Percentiles rank a stretch among this genome's conserved stretches.
These are phyloP conservation scores for Alosa sapidissima DNA, from an alignment of 2,797 vertebrate genomes.

Conservation along the genomic window DNA sequence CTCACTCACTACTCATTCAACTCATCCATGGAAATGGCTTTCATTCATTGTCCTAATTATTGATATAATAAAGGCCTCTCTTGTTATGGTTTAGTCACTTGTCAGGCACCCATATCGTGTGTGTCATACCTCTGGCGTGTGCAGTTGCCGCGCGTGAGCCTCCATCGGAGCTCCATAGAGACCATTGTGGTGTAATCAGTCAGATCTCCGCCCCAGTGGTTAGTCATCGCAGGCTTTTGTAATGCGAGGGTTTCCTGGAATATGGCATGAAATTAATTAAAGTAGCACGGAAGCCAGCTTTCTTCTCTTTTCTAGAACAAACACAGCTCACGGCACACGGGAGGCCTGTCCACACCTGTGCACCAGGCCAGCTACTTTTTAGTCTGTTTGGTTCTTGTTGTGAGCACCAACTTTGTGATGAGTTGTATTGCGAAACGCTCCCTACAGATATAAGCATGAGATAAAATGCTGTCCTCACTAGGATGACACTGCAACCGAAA, in stretches of 20 bases:
- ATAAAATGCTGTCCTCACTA: background rate
- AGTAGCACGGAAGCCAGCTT: background rate
- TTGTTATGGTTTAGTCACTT: conserved; percentile 29
- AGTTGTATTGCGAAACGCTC: background rate
- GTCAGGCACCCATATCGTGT: conserved; percentile 25
- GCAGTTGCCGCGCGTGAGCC: conserved; percentile 31
- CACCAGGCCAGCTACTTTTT: background rate
- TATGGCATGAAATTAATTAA: background rate
- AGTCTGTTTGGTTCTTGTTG: background rate
- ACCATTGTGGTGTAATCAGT: conserved; percentile 34
- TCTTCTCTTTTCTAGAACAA: background rate
- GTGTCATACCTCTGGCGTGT: conserved; percentile 15
- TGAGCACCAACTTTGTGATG: background rate
- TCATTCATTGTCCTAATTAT: background rate
- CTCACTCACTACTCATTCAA: background rate
- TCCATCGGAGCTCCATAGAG: conserved; percentile 24
- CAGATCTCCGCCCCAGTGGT: conserved; percentile 36
- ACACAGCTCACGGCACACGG: too few relatives aligned
- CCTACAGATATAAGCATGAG: background rate
- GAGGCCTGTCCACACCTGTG: background rate
- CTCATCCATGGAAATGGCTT: background rate
- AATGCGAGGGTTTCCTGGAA: background rate
- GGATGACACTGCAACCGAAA: background rate
- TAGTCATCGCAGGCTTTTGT: conserved; percentile 47
- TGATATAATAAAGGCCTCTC: too few relatives aligned